Evolutionary conservation across 2,797 vertebrate species (phyloP).

Genomic region (Rachycentron canadum): DNA sequence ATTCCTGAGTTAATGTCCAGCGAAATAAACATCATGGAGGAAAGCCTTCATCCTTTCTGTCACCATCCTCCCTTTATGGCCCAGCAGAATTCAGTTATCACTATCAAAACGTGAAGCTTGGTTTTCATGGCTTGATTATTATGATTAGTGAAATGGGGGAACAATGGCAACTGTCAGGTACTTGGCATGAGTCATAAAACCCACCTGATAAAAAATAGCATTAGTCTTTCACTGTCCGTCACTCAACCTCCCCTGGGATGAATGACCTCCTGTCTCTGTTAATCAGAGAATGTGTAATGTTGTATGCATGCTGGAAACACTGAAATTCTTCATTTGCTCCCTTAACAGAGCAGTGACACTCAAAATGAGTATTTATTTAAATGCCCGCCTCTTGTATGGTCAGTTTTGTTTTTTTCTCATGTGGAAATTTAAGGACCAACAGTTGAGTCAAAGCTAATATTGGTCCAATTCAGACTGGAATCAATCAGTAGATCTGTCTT

Average conservation of each 20-base stretch:
- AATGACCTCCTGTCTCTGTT: background rate
- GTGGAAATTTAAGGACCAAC: background rate
- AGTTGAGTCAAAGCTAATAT: background rate
- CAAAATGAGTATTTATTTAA: background rate
- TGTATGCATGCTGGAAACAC: background rate
- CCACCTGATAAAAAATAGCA: no score
- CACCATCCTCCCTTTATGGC: background rate
- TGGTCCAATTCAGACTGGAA: background rate
- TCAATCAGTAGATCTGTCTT: background rate
- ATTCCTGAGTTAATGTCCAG: slow-evolving; percentile 17
- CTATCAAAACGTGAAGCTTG: background rate
- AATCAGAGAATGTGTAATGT: background rate
- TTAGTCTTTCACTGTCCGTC: background rate
- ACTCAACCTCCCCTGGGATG: background rate
- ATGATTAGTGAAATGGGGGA: background rate
- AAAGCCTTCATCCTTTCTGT: background rate
- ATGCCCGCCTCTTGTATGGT: background rate
- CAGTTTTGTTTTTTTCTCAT: slow-evolving; percentile 1
- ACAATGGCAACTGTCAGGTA: background rate
- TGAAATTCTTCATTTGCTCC: background rate
- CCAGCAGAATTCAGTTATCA: background rate
- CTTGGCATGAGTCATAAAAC: background rate
- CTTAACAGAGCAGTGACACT: background rate
- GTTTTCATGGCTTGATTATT: background rate
- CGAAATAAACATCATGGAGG: slow-evolving; percentile 8